phyloP scores from a whole-genome alignment of 2,888 invertebrate species.

The Crioceris asparagi region DNA sequence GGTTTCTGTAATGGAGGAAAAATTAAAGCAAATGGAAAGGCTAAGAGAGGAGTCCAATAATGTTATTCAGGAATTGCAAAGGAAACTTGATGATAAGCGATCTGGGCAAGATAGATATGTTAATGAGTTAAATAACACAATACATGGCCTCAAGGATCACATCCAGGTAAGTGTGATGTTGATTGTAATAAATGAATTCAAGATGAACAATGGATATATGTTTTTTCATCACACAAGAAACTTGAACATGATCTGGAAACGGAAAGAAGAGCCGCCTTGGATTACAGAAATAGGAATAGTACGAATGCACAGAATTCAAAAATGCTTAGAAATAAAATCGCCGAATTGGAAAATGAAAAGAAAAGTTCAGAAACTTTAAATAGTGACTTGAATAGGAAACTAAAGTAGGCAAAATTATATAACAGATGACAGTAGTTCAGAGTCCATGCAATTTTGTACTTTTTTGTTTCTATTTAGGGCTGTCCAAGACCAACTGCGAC shows the following conservation, averaged over 20 bases:
- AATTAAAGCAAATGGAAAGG: conserved; percentile 15
- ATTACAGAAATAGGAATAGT: conserved; percentile 22
- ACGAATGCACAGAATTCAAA: conserved; percentile 36
- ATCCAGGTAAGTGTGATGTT: too few species aligned
- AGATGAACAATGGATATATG: neutral
- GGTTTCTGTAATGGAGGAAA: conserved; percentile 23
- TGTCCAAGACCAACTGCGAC: conserved; percentile 28
- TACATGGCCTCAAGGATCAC: conserved; percentile 23
- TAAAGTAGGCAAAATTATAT: conserved; percentile 23
- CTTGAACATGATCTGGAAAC: conserved; percentile 28
- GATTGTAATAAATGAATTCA: too few species aligned
- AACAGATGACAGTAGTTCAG: too few species aligned
- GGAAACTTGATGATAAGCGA: conserved; percentile 26
- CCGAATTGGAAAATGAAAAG: conserved; percentile 37
- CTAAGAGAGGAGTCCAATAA: conserved; percentile 21
- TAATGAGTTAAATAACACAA: conserved; percentile 22
- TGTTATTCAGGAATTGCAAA: conserved; percentile 23
- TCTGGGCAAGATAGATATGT: conserved; percentile 22
- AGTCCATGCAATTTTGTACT: too few species aligned
- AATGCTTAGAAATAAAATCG: conserved; percentile 34
- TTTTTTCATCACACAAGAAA: conserved; percentile 26
- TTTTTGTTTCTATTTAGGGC: conserved; percentile 21
- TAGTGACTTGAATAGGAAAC: conserved; percentile 27
- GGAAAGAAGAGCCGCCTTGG: conserved; percentile 24
- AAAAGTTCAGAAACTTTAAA: conserved; percentile 35